Percentiles rank a stretch among this genome's conserved stretches.
phyloP scores from a whole-genome alignment of 2,888 invertebrate species.

The Drosophila rubida region DNA sequence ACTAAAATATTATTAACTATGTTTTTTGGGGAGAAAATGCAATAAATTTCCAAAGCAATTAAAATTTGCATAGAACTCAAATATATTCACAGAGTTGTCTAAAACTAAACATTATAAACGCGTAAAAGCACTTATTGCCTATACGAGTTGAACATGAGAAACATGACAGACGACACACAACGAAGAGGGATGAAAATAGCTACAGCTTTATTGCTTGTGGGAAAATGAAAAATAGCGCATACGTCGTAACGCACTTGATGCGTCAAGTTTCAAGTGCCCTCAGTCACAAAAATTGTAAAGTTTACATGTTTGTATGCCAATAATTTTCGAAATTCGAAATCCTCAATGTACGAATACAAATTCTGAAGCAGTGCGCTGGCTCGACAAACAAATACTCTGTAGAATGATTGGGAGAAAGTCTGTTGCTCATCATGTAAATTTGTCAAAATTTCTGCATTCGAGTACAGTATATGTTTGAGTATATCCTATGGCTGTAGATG shows the following conservation, averaged over 20 bases:
- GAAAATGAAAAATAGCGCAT: constrained; percentile 67
- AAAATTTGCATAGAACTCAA: constrained; percentile 74
- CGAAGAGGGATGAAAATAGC: constrained; percentile 27
- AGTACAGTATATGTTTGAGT: constrained; percentile 30
- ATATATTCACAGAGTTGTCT: constrained; percentile 61
- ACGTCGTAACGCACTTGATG: constrained; percentile 58
- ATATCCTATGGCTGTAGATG: constrained; percentile 18
- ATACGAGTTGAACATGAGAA: constrained; percentile 39
- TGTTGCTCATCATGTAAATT: background rate
- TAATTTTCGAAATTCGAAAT: constrained; percentile 38
- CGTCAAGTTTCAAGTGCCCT: constrained; percentile 61
- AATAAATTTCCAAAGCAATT: constrained; percentile 71
- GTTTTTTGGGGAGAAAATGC: constrained; percentile 14
- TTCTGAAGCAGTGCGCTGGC: background rate
- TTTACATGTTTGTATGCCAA: constrained; percentile 42
- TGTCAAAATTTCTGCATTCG: constrained; percentile 11
- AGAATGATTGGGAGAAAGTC: background rate
- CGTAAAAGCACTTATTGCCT: constrained; percentile 41
- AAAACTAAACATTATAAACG: constrained; percentile 68
- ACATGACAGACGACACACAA: constrained; percentile 57
- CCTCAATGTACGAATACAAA: background rate
- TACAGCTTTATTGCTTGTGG: constrained; percentile 33
- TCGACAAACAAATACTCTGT: background rate
- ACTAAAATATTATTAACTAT: constrained; percentile 47
- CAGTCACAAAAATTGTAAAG: constrained; percentile 50